Conservation (phyloP, 2,888 invertebrate genomes). For the Marasmarcha lunaedactyla region DNA sequence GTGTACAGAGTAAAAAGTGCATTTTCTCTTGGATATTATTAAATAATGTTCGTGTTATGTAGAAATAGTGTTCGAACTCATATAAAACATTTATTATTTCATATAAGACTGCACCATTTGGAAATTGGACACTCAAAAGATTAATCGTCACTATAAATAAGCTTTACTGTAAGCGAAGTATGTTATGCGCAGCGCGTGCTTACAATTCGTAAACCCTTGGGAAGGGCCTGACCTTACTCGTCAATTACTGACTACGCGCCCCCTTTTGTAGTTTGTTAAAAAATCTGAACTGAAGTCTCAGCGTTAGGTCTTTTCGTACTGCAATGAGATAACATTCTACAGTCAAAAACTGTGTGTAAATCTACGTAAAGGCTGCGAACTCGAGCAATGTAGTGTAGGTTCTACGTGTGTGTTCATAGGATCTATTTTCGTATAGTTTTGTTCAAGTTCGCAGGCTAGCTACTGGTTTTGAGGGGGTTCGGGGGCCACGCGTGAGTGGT, state of each 20-base stretch:
- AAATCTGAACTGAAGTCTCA: slow-evolving; percentile 95
- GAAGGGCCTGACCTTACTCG: slow-evolving; percentile 45
- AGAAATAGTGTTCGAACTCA: too few relatives aligned
- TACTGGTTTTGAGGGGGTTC: slow-evolving; percentile 5
- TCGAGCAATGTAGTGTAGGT: background rate
- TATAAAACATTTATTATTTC: too few relatives aligned
- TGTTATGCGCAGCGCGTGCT: slow-evolving; percentile 42
- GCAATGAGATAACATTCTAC: slow-evolving; percentile 72
- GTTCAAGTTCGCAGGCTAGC: background rate
- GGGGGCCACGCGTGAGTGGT: slow-evolving; percentile 34
- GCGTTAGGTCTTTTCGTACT: slow-evolving; percentile 97
- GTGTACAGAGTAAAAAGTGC: too few relatives aligned
- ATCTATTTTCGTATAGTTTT: background rate
- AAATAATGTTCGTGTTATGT: too few relatives aligned
- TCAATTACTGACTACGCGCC: slow-evolving; percentile 83
- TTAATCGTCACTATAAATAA: slow-evolving; percentile 35
- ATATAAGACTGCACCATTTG: slow-evolving; percentile 44
- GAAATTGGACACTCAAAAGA: slow-evolving; percentile 33
- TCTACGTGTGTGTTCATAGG: background rate
- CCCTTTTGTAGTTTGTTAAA: slow-evolving; percentile 92
- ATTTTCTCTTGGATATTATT: too few relatives aligned
- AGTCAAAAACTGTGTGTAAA: slow-evolving; percentile 22
- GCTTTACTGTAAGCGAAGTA: slow-evolving; percentile 56
- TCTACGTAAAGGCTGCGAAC: background rate
- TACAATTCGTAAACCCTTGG: slow-evolving; percentile 18